These are phyloP conservation scores for Dryobota labecula DNA, from an alignment of 2,888 invertebrate genomes.

Conservation along the genomic window DNA sequence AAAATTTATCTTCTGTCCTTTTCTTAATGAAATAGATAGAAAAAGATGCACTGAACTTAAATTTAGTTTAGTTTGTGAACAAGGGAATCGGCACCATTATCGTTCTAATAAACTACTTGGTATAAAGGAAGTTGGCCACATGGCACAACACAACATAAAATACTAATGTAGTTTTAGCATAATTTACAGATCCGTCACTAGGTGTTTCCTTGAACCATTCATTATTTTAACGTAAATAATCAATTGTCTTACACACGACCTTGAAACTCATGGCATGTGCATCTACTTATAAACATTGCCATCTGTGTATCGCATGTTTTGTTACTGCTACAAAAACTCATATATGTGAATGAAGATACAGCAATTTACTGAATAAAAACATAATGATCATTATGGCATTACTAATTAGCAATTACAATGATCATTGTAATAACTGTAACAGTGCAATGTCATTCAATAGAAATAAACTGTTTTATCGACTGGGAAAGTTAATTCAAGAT, in stretches of 20 bases:
- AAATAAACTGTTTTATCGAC: conserved; percentile 59
- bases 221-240: conserved; percentile 21
- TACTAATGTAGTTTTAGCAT: neutral
- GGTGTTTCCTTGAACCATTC: conserved; percentile 13
- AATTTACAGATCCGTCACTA: conserved; percentile 7
- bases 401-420: conserved; percentile 54
- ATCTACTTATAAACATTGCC: neutral
- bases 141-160: neutral
- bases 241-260: conserved; percentile 22
- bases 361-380: conserved; percentile 35
- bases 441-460: conserved; percentile 55
- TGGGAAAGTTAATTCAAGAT: conserved; percentile 73
- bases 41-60: too few relatives aligned
- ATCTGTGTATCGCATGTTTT: conserved; percentile 55
- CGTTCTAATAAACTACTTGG: neutral
- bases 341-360: conserved; percentile 31
- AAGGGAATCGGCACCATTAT: too few relatives aligned
- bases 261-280: conserved; percentile 5
- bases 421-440: conserved; percentile 44
- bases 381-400: conserved; percentile 46
- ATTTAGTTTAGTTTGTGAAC: too few relatives aligned
- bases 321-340: conserved; percentile 29
- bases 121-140: neutral
- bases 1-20: too few relatives aligned
- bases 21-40: too few relatives aligned